Base-by-base conservation (phyloP, 1,140 invertebrate species). In the Ostrea edulis region DNA sequence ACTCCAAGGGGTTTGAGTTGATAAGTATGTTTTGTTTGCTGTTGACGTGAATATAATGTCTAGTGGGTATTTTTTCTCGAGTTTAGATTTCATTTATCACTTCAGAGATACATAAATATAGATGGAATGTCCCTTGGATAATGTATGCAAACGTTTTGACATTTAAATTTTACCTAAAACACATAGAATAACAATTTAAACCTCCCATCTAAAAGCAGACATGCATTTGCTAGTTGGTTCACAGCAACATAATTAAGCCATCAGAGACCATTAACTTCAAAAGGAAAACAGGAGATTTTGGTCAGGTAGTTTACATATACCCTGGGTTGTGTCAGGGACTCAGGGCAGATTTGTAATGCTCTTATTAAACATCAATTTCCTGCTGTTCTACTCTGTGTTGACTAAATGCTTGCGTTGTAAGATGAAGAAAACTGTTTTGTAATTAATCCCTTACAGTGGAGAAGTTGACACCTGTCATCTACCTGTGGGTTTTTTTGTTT, bases 121-220 rank as follows among this genome's bases (percentile, higher is more conserved):
- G 8, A 77, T 77, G 68, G 68, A 8, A 77, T 77, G 68, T 77
- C 68, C 68, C 25, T 29, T 2, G 68, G 68, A 77, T 44, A 77
- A 25, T 8, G 25, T 77, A 77, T 77, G 68, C 68, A 77, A 77
- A 77, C 68, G 14, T 77, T 77, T 77, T 77, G 68, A 77, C 68
- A 77, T 77, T 77, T 77, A 77, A 77, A 77, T 77, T 14, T 77
- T 77, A 77, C 68, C 68, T 35, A 77, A 77, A 77, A 77, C 68
- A 29, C 68, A 29, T 77, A 77, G 9, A 5, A 77, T 77, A 22
- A 14, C 29, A 35, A 29, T 77, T 77, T 44, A 35, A 77, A 29
- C 22, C 14, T 12, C 68, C 29, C 68, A 35, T 12, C 68, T 25
- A 71, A 77, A 77, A 29, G 29, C 25, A 77, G 25, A 77, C 68